phyloP scores from a whole-genome alignment of 1,140 invertebrate genomes.

The Trichogramma pretiosum region DNA sequence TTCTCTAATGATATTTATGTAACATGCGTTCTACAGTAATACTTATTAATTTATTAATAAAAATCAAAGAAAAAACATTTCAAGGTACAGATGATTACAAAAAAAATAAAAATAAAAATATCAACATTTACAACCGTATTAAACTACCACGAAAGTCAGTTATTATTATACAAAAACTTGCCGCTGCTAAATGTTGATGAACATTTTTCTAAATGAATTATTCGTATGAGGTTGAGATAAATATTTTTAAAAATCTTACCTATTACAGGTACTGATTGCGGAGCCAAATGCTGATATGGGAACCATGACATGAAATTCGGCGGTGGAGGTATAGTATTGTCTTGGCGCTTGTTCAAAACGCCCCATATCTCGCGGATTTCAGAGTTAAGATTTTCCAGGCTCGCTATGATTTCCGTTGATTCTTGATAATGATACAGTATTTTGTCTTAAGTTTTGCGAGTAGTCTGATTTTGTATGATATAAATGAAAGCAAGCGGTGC shows the following conservation, averaged over 20 bases:
- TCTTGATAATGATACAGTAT: constrained; percentile 49
- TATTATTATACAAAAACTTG: too few relatives aligned
- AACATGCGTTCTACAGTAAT: too few relatives aligned
- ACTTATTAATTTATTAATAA: too few relatives aligned
- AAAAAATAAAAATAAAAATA: too few relatives aligned
- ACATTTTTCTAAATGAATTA: too few relatives aligned
- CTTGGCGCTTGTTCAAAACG: constrained; percentile 55
- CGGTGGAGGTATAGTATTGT: constrained; percentile 47
- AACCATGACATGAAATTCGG: constrained; percentile 54
- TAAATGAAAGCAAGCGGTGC: constrained; percentile 1
- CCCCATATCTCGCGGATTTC: constrained; percentile 65
- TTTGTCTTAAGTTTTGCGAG: constrained; percentile 22
- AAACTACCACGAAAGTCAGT: too few relatives aligned
- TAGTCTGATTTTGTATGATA: neutral
- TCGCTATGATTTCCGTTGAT: constrained; percentile 60
- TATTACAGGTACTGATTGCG: constrained; percentile 31
- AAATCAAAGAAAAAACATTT: too few relatives aligned
- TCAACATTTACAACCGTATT: too few relatives aligned
- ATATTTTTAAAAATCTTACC: constrained; percentile 22
- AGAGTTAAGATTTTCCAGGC: constrained; percentile 59
- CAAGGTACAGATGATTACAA: too few relatives aligned
- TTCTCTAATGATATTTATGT: too few relatives aligned
- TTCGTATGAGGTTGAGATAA: too few relatives aligned
- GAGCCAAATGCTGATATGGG: constrained; percentile 34
- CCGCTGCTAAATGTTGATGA: too few relatives aligned